phyloP scores from a whole-genome alignment of 1,140 invertebrate genomes.

The Manduca sexta region DNA sequence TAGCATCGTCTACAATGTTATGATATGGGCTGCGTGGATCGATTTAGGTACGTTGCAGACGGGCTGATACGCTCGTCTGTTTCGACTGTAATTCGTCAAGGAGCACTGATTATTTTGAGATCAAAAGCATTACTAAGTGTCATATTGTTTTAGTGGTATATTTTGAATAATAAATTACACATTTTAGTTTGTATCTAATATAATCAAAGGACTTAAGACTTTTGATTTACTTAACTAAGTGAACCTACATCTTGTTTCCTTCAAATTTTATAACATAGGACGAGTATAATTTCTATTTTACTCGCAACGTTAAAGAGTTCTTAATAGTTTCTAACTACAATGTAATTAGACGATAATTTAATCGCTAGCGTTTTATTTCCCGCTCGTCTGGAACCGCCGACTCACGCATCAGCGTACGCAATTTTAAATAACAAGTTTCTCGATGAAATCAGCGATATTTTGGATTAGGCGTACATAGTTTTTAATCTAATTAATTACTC shows the following conservation, averaged over 20 bases:
- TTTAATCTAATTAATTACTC: slow-evolving; percentile 21
- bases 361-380: neutral
- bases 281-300: too few relatives aligned
- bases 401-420: slow-evolving; percentile 3
- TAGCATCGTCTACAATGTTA: slow-evolving; percentile 12
- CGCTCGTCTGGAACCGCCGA: neutral
- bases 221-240: too few relatives aligned
- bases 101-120: neutral
- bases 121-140: too few relatives aligned
- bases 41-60: neutral
- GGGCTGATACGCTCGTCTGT: neutral
- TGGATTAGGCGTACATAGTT: slow-evolving; percentile 1
- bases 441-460: slow-evolving; percentile 6
- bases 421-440: slow-evolving; percentile 1
- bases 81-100: too few relatives aligned
- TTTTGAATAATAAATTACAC: too few relatives aligned
- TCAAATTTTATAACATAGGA: too few relatives aligned
- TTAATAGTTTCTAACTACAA: too few relatives aligned
- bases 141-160: too few relatives aligned
- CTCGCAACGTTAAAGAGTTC: too few relatives aligned
- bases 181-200: too few relatives aligned
- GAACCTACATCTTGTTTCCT: too few relatives aligned
- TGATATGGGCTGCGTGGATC: neutral
- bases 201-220: too few relatives aligned
- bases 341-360: neutral